Conservation (phyloP, 2,888 invertebrate genomes). For the Zaprionus obscuricornis region DNA sequence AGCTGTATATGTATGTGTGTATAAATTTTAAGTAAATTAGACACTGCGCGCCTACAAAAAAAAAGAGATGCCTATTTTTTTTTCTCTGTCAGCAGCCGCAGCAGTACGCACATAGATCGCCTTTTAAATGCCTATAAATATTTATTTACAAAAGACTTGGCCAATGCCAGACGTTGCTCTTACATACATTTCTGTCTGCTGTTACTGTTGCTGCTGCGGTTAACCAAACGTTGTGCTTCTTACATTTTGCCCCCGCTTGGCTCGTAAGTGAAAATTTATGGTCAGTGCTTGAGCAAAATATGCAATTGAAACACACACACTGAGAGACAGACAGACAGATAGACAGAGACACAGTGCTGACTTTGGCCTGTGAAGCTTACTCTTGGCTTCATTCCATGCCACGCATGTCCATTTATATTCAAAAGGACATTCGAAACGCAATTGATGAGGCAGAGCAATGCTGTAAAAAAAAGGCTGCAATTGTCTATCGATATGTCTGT, state of each 20-base stretch:
- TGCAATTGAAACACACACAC: conserved; percentile 45
- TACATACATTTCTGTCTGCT: not conserved
- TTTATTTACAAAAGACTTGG: conserved; percentile 50
- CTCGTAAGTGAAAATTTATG: conserved; percentile 57
- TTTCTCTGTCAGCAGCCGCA: too few relatives aligned
- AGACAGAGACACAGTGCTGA: conserved; percentile 2
- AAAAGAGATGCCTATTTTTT: too few relatives aligned
- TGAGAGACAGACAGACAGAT: conserved; percentile 20
- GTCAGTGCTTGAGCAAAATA: conserved; percentile 54
- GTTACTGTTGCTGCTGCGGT: conserved; percentile 37
- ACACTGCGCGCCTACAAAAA: too few relatives aligned
- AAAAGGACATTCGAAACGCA: conserved; percentile 52
- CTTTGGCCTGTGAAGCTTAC: not conserved
- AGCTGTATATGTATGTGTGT: too few relatives aligned
- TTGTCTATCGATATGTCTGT: conserved; percentile 34
- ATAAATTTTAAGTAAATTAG: conserved; percentile 69
- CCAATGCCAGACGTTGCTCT: not conserved
- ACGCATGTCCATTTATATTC: conserved; percentile 56
- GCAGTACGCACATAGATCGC: conserved; percentile 51
- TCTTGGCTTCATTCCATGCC: conserved; percentile 4
- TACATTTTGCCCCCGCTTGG: not conserved
- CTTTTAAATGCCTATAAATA: conserved; percentile 68
- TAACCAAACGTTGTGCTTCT: conserved; percentile 32
- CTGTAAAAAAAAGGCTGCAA: conserved; percentile 57
- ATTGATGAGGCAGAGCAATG: conserved; percentile 55